Evolutionary conservation across 2,888 invertebrate genomes (phyloP).

Genomic region (Phytoseiulus persimilis): DNA sequence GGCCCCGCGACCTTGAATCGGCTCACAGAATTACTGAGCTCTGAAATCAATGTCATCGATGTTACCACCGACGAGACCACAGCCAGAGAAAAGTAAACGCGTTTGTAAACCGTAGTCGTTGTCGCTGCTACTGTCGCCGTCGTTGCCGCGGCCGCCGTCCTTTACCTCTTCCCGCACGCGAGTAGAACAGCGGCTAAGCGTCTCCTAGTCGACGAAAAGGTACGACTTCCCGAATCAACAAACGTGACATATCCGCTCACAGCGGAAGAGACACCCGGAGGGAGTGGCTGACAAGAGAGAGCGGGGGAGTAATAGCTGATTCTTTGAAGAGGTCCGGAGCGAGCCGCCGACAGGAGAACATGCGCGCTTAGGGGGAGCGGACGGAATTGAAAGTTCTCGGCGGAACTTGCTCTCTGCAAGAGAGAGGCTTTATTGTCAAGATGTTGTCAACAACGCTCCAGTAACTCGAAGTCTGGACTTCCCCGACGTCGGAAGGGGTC

Average conservation of each 20-base stretch:
- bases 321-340: neutral
- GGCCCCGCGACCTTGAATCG: neutral
- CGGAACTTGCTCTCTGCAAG: neutral
- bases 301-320: neutral
- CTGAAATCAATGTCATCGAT: neutral
- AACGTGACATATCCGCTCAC: neutral
- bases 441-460: neutral
- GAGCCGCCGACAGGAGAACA: neutral
- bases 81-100: neutral
- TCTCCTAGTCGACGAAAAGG: neutral
- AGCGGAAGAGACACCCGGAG: neutral
- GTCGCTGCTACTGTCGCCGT: neutral
- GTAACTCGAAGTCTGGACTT: neutral
- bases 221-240: neutral
- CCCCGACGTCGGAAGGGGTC: neutral
- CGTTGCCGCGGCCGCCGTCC: no score
- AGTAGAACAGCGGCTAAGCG: neutral
- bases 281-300: neutral
- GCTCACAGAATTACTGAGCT: neutral
- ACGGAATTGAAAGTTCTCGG: neutral
- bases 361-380: neutral
- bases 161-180: neutral
- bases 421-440: neutral
- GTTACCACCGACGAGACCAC: neutral
- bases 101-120: neutral